Evolutionary conservation across 2,797 vertebrate genomes (phyloP), one percentile per base, ranked within the genome.

Genomic region (Passerculus sandwichensis): DNA sequence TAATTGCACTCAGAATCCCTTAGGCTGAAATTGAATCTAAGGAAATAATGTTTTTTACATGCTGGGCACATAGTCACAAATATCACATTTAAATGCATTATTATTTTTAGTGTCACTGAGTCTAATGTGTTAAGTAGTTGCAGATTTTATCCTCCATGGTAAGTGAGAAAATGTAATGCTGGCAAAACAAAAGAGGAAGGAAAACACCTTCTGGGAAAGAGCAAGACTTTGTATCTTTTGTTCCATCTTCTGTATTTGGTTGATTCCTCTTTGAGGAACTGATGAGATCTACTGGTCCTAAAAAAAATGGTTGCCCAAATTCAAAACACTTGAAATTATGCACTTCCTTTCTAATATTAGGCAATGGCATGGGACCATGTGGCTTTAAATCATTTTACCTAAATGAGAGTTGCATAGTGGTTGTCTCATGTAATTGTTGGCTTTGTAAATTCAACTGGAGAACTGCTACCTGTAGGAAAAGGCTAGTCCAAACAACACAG

Each of bases 31-130:
- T 93, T 92, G 62, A 79, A 61, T 77, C 57, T 64, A 59, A 53
- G 57, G 34, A 72, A 88, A 81, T 85, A 22, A 89, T 81, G 56
- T 27, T 21, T 85, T 88, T 91, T 86, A 71, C 86, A 91, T 10
- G 9, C 88, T 79, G 66, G 14, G 73, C 48, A 71, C 34, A 87
- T 17, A 88, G 88, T 88, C 77, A 79, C 78, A 94, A 94, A 93
- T 89, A 93, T 42, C 56, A 86, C 83, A 94, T 94, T 92, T 91
- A 95, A 96, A 95, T 90, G 80, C 77, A 91, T 92, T 89, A 91
- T 92, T 89, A 60, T 73, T 85, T 94, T 89, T 90, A 76, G 70
- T 84, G 74, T 66, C 84, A 57, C 53, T 57, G 74, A 85, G 67
- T 57, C 48, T 86, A 78, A 56, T 2, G 0, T 53, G 19, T 74